Percentiles rank a stretch among this genome's conserved stretches.
Conservation (phyloP, 2,113 vertebrate genomes). For the Phainopepla nitens region DNA sequence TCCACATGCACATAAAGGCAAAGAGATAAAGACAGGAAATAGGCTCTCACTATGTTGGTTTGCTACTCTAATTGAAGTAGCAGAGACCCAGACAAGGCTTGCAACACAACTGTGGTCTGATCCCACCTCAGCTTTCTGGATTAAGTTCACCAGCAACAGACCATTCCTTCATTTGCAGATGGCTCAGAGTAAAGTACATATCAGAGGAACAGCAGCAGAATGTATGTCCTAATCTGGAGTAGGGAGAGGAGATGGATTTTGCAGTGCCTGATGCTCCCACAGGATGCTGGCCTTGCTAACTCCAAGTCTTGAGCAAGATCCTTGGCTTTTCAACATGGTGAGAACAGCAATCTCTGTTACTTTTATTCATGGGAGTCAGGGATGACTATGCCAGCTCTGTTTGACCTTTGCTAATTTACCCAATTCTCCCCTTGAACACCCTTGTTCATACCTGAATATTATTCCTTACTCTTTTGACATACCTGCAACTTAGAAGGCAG, state of each 20-base stretch:
- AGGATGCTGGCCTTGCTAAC: background rate
- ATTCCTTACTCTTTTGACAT: background rate
- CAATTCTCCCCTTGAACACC: background rate
- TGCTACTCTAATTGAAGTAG: background rate
- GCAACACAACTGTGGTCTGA: background rate
- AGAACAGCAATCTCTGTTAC: background rate
- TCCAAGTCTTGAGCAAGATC: background rate
- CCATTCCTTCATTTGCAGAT: background rate
- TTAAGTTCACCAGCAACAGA: background rate
- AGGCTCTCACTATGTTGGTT: background rate
- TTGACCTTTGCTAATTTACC: background rate
- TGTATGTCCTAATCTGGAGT: background rate
- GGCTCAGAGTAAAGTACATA: background rate
- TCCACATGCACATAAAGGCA: background rate
- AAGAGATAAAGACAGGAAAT: background rate
- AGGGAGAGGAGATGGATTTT: background rate
- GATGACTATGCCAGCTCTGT: background rate
- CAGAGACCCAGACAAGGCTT: background rate
- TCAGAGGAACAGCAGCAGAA: background rate
- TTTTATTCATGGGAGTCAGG: background rate
- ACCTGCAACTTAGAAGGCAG: background rate
- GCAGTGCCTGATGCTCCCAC: background rate
- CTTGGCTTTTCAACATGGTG: background rate
- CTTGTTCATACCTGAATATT: background rate
- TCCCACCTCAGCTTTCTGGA: background rate